Evolutionary conservation across 2,888 invertebrate species (phyloP).

Genomic region (Dendrolimus houi): DNA sequence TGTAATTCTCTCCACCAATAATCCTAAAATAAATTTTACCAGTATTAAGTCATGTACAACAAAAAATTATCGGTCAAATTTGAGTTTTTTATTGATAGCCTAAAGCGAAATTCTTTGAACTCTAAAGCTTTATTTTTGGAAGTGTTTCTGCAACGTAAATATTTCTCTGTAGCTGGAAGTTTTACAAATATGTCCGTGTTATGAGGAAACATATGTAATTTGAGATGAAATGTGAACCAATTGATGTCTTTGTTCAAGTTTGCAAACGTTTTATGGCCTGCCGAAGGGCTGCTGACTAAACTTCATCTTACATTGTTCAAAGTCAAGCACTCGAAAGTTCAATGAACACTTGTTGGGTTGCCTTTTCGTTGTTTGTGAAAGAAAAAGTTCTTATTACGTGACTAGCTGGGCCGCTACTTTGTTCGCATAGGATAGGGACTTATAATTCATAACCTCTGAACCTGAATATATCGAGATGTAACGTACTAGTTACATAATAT

Average conservation of each 20-base stretch:
- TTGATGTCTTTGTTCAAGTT: slow-evolving; percentile 71
- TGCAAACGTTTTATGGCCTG: slow-evolving; percentile 47
- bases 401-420: too few species aligned
- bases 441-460: too few species aligned
- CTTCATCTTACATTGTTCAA: slow-evolving; percentile 46
- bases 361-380: too few species aligned
- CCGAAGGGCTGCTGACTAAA: slow-evolving; percentile 59
- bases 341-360: background rate
- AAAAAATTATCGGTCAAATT: background rate
- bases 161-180: slow-evolving; percentile 27
- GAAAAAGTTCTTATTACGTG: too few species aligned
- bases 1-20: too few species aligned
- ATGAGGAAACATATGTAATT: slow-evolving; percentile 59
- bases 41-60: background rate
- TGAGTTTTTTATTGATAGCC: slow-evolving; percentile 23
- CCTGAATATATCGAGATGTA: too few species aligned
- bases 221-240: slow-evolving; percentile 68
- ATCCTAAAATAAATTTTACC: too few species aligned
- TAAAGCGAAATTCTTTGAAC: slow-evolving; percentile 42
- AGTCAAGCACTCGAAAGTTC: slow-evolving; percentile 5
- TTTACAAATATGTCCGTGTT: slow-evolving; percentile 35
- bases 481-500: too few species aligned
- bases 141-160: slow-evolving; percentile 27
- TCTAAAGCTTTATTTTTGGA: slow-evolving; percentile 31
- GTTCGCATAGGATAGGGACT: too few species aligned